phyloP scores from a whole-genome alignment of 2,113 vertebrate species.

The Malurus melanocephalus region DNA sequence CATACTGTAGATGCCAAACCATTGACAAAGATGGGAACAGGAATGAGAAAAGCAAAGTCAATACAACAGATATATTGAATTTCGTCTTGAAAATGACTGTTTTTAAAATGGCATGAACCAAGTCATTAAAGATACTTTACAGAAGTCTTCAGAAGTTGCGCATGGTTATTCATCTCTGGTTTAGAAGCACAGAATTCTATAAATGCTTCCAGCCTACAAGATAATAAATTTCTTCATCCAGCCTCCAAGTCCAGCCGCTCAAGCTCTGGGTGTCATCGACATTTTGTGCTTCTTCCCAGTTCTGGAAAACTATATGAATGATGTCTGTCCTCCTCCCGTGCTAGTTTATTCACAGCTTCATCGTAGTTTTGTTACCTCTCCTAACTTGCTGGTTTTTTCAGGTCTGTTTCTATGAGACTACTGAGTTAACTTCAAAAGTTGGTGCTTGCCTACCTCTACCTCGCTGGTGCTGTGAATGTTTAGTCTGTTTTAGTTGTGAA shows the following conservation, averaged over 20 bases:
- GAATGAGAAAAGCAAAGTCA: conserved; percentile 10
- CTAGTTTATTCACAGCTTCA: background rate
- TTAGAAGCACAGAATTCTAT: background rate
- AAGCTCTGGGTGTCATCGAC: background rate
- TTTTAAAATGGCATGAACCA: conserved; percentile 41
- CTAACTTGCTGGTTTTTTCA: background rate
- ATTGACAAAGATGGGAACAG: background rate
- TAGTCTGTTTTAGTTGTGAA: background rate
- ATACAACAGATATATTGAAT: conserved; percentile 28
- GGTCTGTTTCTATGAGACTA: background rate
- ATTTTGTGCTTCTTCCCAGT: background rate
- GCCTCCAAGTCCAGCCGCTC: background rate
- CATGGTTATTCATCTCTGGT: conserved; percentile 38
- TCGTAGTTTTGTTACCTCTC: background rate
- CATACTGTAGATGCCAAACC: background rate
- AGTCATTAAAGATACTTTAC: conserved; percentile 56
- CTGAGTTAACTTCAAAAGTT: background rate
- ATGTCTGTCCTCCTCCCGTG: background rate
- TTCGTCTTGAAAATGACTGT: conserved; percentile 39
- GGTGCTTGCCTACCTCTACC: background rate
- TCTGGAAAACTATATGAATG: background rate
- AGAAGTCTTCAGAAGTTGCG: conserved; percentile 39
- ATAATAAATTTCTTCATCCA: background rate
- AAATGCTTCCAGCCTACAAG: background rate
- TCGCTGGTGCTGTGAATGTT: background rate